phyloP scores from a whole-genome alignment of 2,888 invertebrate species.

The Xylophagus ater region DNA sequence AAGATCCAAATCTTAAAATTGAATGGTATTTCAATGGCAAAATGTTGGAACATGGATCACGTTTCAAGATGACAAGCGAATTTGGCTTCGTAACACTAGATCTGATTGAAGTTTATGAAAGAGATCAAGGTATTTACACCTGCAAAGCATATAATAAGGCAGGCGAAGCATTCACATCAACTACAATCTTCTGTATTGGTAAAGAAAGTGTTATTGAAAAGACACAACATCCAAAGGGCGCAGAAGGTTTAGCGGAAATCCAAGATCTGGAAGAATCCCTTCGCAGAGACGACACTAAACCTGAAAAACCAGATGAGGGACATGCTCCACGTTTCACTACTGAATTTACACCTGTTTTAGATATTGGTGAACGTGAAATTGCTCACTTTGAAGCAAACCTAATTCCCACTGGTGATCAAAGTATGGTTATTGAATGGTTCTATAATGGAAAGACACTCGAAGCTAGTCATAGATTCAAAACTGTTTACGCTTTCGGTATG shows the following conservation, averaged over 20 bases:
- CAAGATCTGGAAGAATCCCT: constrained; percentile 82
- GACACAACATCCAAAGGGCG: constrained; percentile 92
- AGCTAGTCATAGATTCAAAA: constrained; percentile 81
- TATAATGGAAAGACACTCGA: constrained; percentile 82
- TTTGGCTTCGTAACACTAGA: constrained; percentile 95
- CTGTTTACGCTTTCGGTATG: constrained; percentile 95
- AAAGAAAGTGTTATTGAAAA: constrained; percentile 75
- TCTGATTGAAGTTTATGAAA: constrained; percentile 79
- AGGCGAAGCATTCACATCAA: constrained; percentile 87
- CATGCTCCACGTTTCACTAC: constrained; percentile 81
- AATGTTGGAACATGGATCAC: constrained; percentile 70
- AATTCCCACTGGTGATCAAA: constrained; percentile 86
- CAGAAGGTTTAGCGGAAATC: constrained; percentile 81
- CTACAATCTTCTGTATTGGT: constrained; percentile 72
- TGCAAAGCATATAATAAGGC: constrained; percentile 80
- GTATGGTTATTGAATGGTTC: constrained; percentile 93
- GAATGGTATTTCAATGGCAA: constrained; percentile 95
- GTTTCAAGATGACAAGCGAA: constrained; percentile 87
- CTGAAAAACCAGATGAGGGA: constrained; percentile 63
- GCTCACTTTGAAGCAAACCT: constrained; percentile 96
- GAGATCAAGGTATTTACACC: constrained; percentile 89
- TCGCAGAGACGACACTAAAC: constrained; percentile 55
- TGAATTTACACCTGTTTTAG: constrained; percentile 69
- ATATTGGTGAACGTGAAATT: constrained; percentile 87
- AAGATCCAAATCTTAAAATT: constrained; percentile 79